phyloP scores from a whole-genome alignment of 2,888 invertebrate genomes.

The Macaria liturata region DNA sequence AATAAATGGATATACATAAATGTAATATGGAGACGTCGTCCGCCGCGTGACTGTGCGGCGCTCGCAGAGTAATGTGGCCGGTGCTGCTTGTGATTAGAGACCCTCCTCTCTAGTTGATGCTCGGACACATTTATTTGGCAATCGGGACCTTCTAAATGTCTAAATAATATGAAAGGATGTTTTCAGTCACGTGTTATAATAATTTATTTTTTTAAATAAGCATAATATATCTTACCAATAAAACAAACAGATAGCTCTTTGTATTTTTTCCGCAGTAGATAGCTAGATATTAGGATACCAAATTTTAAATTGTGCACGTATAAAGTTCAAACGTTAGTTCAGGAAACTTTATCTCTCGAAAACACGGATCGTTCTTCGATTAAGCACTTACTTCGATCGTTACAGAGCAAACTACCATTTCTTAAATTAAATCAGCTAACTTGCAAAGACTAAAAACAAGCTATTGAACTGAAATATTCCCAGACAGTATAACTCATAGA shows the following conservation, averaged over 20 bases:
- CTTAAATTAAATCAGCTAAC: constrained; percentile 21
- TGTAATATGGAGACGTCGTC: constrained; percentile 46
- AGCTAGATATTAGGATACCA: not conserved
- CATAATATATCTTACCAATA: too few species aligned
- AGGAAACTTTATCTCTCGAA: constrained; percentile 9
- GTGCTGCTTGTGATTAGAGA: constrained; percentile 11
- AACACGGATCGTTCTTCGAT: constrained; percentile 11
- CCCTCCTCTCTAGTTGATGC: constrained; percentile 1
- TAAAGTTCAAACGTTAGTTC: constrained; percentile 13
- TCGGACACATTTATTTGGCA: not conserved
- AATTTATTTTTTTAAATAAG: too few species aligned
- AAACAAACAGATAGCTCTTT: too few species aligned
- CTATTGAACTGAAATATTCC: constrained; percentile 40
- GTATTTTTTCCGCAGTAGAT: too few species aligned
- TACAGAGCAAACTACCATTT: constrained; percentile 10
- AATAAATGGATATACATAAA: constrained; percentile 63
- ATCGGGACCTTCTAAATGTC: too few species aligned
- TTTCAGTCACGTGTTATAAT: too few species aligned
- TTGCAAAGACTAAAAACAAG: constrained; percentile 33
- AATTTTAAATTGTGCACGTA: not conserved
- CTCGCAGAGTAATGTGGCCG: constrained; percentile 10
- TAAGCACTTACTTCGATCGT: constrained; percentile 6
- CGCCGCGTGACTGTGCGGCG: constrained; percentile 37
- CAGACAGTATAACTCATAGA: too few species aligned
- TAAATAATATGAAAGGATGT: too few species aligned